Evolutionary conservation across 2,797 vertebrate genomes (phyloP).

Genomic region (Lepilemur septentrionalis): DNA sequence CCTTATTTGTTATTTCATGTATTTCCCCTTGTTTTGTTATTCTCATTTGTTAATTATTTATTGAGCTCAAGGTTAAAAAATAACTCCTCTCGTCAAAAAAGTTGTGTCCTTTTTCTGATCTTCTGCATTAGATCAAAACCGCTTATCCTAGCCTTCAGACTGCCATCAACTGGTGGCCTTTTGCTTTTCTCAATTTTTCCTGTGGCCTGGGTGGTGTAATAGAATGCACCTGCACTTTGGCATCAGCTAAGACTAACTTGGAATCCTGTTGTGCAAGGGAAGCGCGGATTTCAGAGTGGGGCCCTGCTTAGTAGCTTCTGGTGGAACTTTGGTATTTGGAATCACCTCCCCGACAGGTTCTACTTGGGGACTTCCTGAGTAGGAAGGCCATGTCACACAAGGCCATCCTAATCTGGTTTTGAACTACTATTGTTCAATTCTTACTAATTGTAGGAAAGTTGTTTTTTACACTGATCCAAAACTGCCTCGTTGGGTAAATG

Average conservation of each 20-base stretch:
- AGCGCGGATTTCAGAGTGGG: background rate
- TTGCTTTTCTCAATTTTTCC: background rate
- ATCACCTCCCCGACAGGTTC: background rate
- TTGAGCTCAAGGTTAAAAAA: background rate
- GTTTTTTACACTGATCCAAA: background rate
- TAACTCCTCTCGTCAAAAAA: background rate
- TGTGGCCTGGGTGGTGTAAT: rapidly evolving
- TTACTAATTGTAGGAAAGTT: background rate
- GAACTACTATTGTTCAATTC: background rate
- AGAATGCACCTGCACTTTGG: background rate
- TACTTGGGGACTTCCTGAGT: background rate
- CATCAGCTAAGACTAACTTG: background rate
- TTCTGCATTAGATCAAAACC: background rate
- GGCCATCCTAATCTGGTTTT: background rate
- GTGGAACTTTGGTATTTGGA: background rate
- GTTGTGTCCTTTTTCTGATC: background rate
- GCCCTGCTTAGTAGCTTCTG: rapidly evolving
- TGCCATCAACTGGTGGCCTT: background rate
- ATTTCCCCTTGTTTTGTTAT: background rate
- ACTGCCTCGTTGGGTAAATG: background rate
- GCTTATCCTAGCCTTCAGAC: background rate
- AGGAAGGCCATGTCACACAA: background rate
- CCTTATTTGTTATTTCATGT: background rate
- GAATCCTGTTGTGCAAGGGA: background rate
- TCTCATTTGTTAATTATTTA: slow-evolving; percentile 19